Base-by-base conservation (phyloP, 2,888 invertebrate species). In the Drosophila borborema region DNA sequence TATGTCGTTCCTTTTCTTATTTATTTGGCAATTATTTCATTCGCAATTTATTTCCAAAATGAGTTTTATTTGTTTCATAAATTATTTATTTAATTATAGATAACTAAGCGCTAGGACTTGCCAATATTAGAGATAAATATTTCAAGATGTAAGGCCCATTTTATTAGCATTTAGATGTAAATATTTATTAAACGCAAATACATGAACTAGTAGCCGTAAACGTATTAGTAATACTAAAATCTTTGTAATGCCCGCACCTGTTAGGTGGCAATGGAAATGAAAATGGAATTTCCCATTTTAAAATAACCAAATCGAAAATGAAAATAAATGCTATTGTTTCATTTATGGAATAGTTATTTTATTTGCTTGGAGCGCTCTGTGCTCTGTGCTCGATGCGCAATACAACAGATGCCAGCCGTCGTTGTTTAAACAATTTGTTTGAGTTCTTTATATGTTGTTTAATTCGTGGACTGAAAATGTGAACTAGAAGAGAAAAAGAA, bases 401-500 rank as follows among this genome's bases (percentile, higher is more conserved):
- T 70, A 58, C 54, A 77, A 68, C 83, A 84, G 61, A 82, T 77
- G 85, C 64, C 64, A 70, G 64, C 53, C 67, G 59, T 67, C 56
- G 64, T 69, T 80, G 72, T 82, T 86, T 83, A 84, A 54, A 54
- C 53, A 38, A 54, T 38, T 1, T 20, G 4, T 38, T 53, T 16
- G 23, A 23, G 9, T 23, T 53, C 2, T 7, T 18, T 51, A 8
- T 51, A 1, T 28, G 28, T 56, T 34, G 51, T 51, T 56, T 48
- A 43, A 18, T 34, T 38, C 23, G 63, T 36, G 38, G 28, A 64
- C 49, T 65, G 56, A 36, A 66, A 43, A 16, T 74, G 54, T 58
- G 55, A 68, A 55, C 61, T 48, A 14, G 41, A 63, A 46, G 12
- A 36, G 23, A 46, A 54, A 23, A 53, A 20, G 38, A 53, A 20